phyloP scores from a whole-genome alignment of 2,888 invertebrate genomes.

The Nephrocerus scutellatus region DNA sequence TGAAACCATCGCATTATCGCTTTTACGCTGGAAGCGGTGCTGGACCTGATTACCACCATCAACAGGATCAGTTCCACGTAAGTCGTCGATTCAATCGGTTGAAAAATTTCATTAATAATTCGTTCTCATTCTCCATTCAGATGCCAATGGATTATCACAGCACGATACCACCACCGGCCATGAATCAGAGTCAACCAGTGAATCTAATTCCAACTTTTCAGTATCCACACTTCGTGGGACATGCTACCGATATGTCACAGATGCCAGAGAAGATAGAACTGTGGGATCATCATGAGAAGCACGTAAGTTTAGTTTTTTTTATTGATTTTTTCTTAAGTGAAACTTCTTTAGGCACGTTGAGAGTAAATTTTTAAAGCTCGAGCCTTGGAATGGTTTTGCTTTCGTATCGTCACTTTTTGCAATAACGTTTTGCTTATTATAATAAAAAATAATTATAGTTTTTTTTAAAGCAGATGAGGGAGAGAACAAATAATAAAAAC shows the following conservation, averaged over 20 bases:
- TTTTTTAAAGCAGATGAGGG: too few species aligned
- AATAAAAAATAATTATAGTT: too few species aligned
- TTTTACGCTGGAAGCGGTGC: constrained; percentile 26
- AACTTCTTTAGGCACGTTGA: too few species aligned
- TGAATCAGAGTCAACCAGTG: constrained; percentile 37
- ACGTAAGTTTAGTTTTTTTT: constrained; percentile 33
- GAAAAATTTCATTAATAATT: neutral
- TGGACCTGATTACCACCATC: constrained; percentile 31
- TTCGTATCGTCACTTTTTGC: too few species aligned
- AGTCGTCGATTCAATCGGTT: constrained; percentile 14
- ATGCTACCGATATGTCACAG: constrained; percentile 34
- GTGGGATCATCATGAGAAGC: constrained; percentile 48
- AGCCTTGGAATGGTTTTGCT: neutral
- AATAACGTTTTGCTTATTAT: too few species aligned
- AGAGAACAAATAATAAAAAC: too few species aligned
- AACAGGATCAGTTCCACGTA: constrained; percentile 43
- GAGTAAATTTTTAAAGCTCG: neutral
- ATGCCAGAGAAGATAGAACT: constrained; percentile 44
- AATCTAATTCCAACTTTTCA: constrained; percentile 43
- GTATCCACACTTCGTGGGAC: constrained; percentile 41
- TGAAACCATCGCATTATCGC: constrained; percentile 29
- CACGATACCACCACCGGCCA: constrained; percentile 37
- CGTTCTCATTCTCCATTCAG: constrained; percentile 20
- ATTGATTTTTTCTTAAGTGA: neutral
- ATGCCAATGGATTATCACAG: constrained; percentile 45